Evolutionary conservation across 2,888 invertebrate genomes (phyloP).

Genomic region (Coenonympha glycerion): DNA sequence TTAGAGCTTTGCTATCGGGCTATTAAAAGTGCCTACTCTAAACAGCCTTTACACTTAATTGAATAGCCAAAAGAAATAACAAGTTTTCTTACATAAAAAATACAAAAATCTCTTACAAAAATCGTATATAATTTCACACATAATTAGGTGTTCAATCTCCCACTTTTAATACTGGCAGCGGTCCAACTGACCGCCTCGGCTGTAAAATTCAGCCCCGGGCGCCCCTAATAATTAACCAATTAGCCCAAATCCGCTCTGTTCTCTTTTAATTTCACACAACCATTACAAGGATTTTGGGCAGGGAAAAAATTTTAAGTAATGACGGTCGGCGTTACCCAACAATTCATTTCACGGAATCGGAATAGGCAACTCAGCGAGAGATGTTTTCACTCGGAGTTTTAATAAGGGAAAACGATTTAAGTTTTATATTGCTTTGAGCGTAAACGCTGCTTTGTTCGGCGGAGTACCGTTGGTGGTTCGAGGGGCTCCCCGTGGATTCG

Average conservation of each 20-base stretch:
- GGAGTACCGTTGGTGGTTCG: constrained; percentile 20
- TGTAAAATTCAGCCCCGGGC: constrained; percentile 52
- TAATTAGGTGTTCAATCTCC: constrained; percentile 24
- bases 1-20: no score
- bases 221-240: constrained; percentile 72
- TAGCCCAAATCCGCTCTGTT: constrained; percentile 58
- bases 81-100: neutral
- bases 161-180: constrained; percentile 57
- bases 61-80: no score
- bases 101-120: neutral
- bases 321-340: constrained; percentile 41
- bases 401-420: constrained; percentile 35
- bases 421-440: constrained; percentile 29
- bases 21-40: no score
- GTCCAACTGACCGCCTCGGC: constrained; percentile 57
- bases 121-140: constrained; percentile 6
- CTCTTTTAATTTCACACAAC: constrained; percentile 60
- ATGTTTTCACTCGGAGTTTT: constrained; percentile 34
- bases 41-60: neutral
- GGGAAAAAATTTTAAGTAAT: constrained; percentile 47
- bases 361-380: constrained; percentile 41
- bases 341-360: constrained; percentile 45
- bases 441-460: constrained; percentile 26
- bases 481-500: constrained; percentile 12
- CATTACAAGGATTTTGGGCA: constrained; percentile 43